A percentile compares a stretch with the other conserved stretches of the same genome.
phyloP scores from a whole-genome alignment of 2,113 vertebrate genomes.

The Peromyscus maniculatus region DNA sequence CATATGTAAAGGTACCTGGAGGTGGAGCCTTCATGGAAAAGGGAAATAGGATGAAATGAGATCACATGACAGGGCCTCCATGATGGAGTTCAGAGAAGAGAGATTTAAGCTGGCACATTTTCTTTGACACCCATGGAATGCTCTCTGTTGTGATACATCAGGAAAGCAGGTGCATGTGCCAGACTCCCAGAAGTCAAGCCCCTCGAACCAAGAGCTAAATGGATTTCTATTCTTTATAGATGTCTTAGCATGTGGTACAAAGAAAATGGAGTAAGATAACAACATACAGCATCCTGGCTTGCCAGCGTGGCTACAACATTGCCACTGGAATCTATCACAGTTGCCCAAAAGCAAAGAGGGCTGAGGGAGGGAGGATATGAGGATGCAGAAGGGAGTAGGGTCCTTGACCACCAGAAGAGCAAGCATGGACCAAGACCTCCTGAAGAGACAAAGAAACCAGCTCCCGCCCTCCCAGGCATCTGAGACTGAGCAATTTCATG shows the following conservation, averaged over 20 bases:
- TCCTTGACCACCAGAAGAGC: not conserved
- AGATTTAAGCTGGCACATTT: not conserved
- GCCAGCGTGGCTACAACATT: not conserved
- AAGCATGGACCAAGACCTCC: not conserved
- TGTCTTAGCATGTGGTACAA: not conserved
- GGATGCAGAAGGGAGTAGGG: not conserved
- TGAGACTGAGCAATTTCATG: no score
- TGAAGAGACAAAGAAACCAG: accelerated
- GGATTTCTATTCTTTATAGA: not conserved
- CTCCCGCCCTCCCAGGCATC: accelerated
- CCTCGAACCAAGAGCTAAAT: not conserved
- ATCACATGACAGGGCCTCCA: no score
- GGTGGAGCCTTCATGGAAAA: not conserved
- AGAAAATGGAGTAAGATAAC: not conserved
- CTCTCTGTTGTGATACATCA: not conserved
- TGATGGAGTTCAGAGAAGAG: not conserved
- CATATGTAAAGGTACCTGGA: not conserved
- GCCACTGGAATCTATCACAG: not conserved
- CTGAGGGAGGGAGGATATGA: accelerated
- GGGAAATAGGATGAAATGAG: not conserved
- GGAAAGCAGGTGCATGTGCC: not conserved
- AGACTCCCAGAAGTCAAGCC: not conserved
- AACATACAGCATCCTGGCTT: accelerated
- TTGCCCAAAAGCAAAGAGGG: no score
- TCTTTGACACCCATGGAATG: not conserved